Percentiles rank a stretch among this genome's conserved stretches.
Conservation (phyloP, 1,140 invertebrate species). For the Samia ricini region DNA sequence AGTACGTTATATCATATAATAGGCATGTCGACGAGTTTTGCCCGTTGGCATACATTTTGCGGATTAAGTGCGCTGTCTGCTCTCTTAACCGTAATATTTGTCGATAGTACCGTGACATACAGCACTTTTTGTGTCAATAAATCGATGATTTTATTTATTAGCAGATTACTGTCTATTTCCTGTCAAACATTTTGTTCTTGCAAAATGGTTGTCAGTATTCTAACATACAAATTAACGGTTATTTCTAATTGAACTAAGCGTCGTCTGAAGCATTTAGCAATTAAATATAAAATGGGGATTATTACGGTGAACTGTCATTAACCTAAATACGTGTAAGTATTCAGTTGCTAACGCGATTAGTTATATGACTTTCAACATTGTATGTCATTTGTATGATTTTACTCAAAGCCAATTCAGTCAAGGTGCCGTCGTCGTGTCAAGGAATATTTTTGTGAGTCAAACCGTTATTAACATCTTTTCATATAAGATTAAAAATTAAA, state of each 20-base stretch:
- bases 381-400: slow-evolving; percentile 10
- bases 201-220: slow-evolving; percentile 24
- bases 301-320: slow-evolving; percentile 19
- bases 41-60: slow-evolving; percentile 34
- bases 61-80: slow-evolving; percentile 47
- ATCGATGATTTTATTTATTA: slow-evolving; percentile 34
- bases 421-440: slow-evolving; percentile 2
- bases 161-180: slow-evolving; percentile 25
- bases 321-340: slow-evolving; percentile 17
- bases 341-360: slow-evolving; percentile 17
- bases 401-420: slow-evolving; percentile 7
- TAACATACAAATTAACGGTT: slow-evolving; percentile 15
- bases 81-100: slow-evolving; percentile 45
- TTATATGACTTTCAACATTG: slow-evolving; percentile 19
- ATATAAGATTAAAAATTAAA: background rate
- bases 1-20: slow-evolving; percentile 27
- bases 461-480: background rate
- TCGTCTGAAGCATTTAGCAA: slow-evolving; percentile 3
- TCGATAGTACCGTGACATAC: slow-evolving; percentile 46
- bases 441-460: background rate
- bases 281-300: slow-evolving; percentile 14
- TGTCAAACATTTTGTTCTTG: slow-evolving; percentile 22
- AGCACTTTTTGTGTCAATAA: slow-evolving; percentile 27
- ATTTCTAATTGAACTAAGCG: slow-evolving; percentile 14
- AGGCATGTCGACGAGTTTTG: slow-evolving; percentile 25